phyloP scores from a whole-genome alignment of 2,113 vertebrate genomes.

The Motacilla tschutschensis region DNA sequence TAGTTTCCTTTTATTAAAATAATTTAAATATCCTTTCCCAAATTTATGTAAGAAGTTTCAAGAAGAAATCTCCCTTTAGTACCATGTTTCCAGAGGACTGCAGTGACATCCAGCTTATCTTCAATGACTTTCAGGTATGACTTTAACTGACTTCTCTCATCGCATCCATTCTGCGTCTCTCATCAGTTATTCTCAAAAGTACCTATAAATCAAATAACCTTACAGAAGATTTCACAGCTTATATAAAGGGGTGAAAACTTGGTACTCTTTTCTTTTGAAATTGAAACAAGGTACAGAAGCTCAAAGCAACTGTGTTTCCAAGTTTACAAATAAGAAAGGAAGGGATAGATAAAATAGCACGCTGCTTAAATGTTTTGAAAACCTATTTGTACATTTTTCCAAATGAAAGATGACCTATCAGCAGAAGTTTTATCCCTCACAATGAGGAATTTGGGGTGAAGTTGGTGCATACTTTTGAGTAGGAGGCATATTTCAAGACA shows the following conservation, averaged over 20 bases:
- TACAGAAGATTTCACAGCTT: background rate
- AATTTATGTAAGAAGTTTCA: background rate
- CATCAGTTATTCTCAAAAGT: background rate
- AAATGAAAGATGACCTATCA: background rate
- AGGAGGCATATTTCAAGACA: background rate
- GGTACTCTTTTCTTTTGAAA: background rate
- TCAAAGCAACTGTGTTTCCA: background rate
- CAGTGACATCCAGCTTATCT: background rate
- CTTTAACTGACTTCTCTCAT: background rate
- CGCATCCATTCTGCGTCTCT: background rate
- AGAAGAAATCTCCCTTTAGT: background rate
- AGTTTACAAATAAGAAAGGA: background rate
- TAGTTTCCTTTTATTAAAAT: background rate
- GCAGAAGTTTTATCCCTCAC: background rate
- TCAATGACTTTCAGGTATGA: background rate
- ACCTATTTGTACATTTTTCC: background rate
- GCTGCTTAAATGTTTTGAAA: background rate
- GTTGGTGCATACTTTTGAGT: rapidly evolving
- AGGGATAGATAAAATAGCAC: background rate
- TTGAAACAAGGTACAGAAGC: background rate
- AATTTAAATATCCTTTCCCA: background rate
- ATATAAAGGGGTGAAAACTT: background rate
- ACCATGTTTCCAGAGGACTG: background rate
- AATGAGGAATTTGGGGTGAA: rapidly evolving
- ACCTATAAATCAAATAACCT: background rate